Evolutionary conservation across 1,140 invertebrate species (phyloP).

Genomic region (Conus betulinus): DNA sequence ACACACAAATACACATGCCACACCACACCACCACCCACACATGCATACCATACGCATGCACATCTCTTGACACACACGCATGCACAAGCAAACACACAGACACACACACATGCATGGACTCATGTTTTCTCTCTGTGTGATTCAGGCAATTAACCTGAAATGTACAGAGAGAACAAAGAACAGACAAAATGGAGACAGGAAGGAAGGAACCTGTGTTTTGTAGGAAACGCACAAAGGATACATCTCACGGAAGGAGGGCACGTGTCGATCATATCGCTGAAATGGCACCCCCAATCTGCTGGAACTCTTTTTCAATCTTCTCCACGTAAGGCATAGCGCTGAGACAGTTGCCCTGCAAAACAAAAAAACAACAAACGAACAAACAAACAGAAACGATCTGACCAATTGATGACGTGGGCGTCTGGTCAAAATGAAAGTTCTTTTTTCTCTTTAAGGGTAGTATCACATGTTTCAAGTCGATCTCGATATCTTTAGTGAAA

Average conservation of each 20-base stretch:
- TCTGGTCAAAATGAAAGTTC: no score
- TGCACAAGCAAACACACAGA: background rate
- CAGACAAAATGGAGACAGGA: no score
- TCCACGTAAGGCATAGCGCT: conserved; percentile 22
- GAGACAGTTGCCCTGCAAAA: background rate
- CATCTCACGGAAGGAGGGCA: conserved; percentile 51
- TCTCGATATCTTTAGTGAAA: no score
- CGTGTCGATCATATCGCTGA: conserved; percentile 24
- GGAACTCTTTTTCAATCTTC: conserved; percentile 39
- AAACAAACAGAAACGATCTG: background rate
- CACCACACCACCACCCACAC: background rate
- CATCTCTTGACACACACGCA: background rate
- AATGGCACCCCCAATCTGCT: conserved; percentile 19
- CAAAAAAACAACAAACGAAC: background rate
- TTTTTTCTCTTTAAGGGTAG: no score
- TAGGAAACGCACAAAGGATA: conserved; percentile 43
- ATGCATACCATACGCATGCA: no score
- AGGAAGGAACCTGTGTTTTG: background rate
- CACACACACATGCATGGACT: background rate
- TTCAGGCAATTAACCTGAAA: no score
- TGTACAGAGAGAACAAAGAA: no score
- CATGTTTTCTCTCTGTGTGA: no score
- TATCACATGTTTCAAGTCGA: no score
- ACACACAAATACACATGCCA: background rate
- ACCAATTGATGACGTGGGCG: background rate